Conservation (phyloP, 2,888 invertebrate species). For the Erebia aethiops region DNA sequence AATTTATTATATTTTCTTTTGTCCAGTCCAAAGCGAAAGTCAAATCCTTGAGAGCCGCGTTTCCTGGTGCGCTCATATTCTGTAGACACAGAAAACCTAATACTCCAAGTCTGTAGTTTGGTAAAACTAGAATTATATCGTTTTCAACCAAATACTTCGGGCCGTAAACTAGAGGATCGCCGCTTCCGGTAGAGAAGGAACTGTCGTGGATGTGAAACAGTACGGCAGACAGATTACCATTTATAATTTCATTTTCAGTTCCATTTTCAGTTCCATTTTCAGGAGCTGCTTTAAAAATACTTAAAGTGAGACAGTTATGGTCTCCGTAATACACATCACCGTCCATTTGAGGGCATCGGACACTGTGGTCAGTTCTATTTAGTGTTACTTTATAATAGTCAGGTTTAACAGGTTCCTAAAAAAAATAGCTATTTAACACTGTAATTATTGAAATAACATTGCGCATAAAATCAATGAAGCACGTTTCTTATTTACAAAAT, state of each 20-base stretch:
- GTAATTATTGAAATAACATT: background rate
- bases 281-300: constrained; percentile 57
- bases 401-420: constrained; percentile 56
- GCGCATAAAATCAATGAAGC: background rate
- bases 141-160: constrained; percentile 62
- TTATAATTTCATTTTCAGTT: constrained; percentile 37
- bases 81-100: constrained; percentile 69
- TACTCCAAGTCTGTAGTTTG: constrained; percentile 70
- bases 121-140: constrained; percentile 62
- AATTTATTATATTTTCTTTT: constrained; percentile 57
- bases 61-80: constrained; percentile 64
- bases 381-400: constrained; percentile 47
- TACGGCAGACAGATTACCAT: constrained; percentile 47
- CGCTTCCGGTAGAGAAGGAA: constrained; percentile 60
- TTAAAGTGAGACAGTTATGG: constrained; percentile 66
- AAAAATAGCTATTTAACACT: constrained; percentile 31
- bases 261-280: too few species aligned
- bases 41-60: constrained; percentile 69
- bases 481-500: too few species aligned
- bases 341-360: constrained; percentile 60
- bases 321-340: constrained; percentile 48
- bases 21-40: constrained; percentile 66
- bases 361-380: constrained; percentile 49
- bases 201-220: constrained; percentile 72
- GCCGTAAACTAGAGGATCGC: constrained; percentile 61